Evolutionary conservation across 2,888 invertebrate genomes (phyloP).

Genomic region (Protophormia terraenovae): DNA sequence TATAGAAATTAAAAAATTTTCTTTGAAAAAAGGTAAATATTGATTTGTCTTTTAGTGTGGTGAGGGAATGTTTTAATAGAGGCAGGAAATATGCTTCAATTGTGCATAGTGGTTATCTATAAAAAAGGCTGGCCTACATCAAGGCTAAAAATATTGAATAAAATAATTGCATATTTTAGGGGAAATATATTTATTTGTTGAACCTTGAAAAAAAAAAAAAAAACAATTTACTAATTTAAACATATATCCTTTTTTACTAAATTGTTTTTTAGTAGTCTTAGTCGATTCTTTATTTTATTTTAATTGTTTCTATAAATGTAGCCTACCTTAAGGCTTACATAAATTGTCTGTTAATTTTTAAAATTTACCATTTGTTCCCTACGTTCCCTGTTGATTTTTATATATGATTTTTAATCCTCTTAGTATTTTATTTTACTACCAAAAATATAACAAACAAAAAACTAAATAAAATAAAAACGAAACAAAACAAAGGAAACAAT

Average conservation of each 20-base stretch:
- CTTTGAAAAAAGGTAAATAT: background rate
- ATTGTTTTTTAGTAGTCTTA: too few relatives aligned
- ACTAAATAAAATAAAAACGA: background rate
- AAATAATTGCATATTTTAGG: too few relatives aligned
- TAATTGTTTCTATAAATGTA: background rate
- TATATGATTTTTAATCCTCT: conserved; percentile 29
- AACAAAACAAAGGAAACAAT: conserved; percentile 8
- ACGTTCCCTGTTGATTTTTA: background rate
- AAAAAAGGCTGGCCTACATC: background rate
- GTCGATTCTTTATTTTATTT: background rate
- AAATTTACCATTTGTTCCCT: background rate
- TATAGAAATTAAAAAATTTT: background rate
- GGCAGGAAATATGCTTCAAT: background rate
- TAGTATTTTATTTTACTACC: conserved; percentile 3
- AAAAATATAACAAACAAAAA: background rate
- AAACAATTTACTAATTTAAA: too few relatives aligned
- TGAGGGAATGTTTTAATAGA: background rate
- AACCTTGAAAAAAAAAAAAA: too few relatives aligned
- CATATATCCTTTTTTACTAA: too few relatives aligned
- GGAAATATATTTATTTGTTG: too few relatives aligned
- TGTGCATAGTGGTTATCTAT: background rate
- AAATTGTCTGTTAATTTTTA: background rate
- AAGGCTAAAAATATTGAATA: too few relatives aligned
- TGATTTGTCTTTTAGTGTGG: background rate
- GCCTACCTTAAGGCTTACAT: background rate